Conservation (phyloP, 1,140 invertebrate species). For the Cyclargus thomasi region DNA sequence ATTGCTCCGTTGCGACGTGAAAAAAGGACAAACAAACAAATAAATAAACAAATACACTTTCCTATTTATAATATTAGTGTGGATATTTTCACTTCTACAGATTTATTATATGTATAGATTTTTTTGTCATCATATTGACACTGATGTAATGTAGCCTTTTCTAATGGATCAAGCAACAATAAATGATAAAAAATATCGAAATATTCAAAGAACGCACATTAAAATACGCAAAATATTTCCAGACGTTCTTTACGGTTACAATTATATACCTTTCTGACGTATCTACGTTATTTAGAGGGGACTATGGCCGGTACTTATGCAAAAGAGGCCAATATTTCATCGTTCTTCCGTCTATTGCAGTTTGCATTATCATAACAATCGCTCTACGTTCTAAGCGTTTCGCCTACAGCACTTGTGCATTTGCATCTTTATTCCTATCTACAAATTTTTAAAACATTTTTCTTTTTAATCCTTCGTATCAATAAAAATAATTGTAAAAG, state of each 20-base stretch:
- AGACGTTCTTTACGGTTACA: not conserved
- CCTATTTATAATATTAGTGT: too few species aligned
- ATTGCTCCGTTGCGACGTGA: too few species aligned
- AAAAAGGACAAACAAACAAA: too few species aligned
- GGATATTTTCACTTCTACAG: too few species aligned
- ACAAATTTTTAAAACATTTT: constrained; percentile 24
- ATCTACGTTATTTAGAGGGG: constrained; percentile 32
- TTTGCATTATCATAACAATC: constrained; percentile 68
- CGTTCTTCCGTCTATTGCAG: constrained; percentile 61
- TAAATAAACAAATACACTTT: too few species aligned
- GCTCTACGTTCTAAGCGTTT: constrained; percentile 42
- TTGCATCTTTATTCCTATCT: constrained; percentile 25
- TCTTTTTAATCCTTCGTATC: not conserved
- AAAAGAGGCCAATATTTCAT: constrained; percentile 72
- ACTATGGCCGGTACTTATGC: constrained; percentile 63
- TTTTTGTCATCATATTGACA: too few species aligned
- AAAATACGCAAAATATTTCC: not conserved
- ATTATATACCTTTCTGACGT: not conserved
- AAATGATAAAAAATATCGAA: too few species aligned
- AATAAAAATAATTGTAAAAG: not conserved
- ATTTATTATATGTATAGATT: too few species aligned
- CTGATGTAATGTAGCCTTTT: too few species aligned
- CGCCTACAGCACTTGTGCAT: constrained; percentile 26
- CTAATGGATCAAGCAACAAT: too few species aligned
- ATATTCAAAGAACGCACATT: too few species aligned